Base-by-base conservation (phyloP, 2,797 vertebrate genomes). In the Bovichtus variegatus region DNA sequence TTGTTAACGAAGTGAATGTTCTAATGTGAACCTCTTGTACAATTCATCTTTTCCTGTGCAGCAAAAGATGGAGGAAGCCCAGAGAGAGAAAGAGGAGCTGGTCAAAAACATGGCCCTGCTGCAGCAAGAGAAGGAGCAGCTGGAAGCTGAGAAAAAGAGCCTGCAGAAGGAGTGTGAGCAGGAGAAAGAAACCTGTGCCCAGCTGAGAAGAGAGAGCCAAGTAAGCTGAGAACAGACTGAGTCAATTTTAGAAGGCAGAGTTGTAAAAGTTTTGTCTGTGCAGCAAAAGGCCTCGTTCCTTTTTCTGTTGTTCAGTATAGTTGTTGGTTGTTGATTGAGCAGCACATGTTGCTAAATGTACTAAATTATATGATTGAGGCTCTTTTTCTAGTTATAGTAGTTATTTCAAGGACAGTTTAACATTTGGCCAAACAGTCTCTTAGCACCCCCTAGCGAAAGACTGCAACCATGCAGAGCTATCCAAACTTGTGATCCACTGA, bases 41-140 rank as follows among this genome's bases (percentile, higher is more conserved):
- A 31, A 53, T 51, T 19, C 19, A 21, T 74, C 64, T 55, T 60
- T 55, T 60, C 57, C 71, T 85, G 72, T 82, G 23, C 83, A 99
- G 98, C 95, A 98, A 94, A 99, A 99, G 94, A 95, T 99, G 87
- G 97, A 98, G 93, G 97, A 98, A 93, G 95, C 95, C 25, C 93
- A 97, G 83, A 96, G 97, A 94, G 97, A 99, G 92, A 99, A 98
- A 87, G 97, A 98, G 46, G 97, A 97, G 71, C 87, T 99, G 40
- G 87, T 97, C 76, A 96, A 97, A 76, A 95, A 94, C 82, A 94
- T 97, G 90, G 88, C 93, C 2, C 88, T 95, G 69, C 91, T 97
- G 84, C 97, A 98, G 91, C 96, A 97, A 86, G 97, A 99, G 87
- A 96, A 96, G 1, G 79, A 91, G 16, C 96, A 98, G 79, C 94